Base-by-base conservation (phyloP, 2,797 vertebrate species). In the Mastacembelus armatus region DNA sequence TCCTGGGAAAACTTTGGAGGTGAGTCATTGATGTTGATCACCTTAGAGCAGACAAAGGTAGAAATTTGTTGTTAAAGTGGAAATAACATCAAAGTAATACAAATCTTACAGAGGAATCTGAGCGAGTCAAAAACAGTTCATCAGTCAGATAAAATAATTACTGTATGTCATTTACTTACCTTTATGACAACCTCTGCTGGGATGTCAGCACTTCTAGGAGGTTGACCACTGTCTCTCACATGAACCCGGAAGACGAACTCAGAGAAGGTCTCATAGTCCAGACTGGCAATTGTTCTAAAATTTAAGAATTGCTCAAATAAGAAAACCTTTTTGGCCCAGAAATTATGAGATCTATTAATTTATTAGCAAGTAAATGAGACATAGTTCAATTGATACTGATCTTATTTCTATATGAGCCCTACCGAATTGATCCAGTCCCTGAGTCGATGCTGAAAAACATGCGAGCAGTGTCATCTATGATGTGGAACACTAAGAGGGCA, bases 21-120 rank as follows among this genome's bases (percentile, higher is more conserved):
- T n/a, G 96, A 98, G 82, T 99, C 98, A 47, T 99, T 99, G 81
- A 98, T 94, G 89, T 99, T 98, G 66, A 96, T 87, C 59, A 99
- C 88, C 92, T 93, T 36, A 27, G 44, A 18, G 7, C 18, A 42
- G 29, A 51, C 4, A 7, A 4, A 45, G 15, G 22, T 3, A 50
- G 10, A 19, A 5, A 59, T 48, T 10, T 15, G n/a, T n/a, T 4
- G 24, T 50, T 14, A n/a, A 8, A 26, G 15, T 27, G 18, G 74
- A 52, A 78, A 69, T 51, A 43, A 52, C 6, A 18, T 39, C 33
- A 21, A 43, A 43, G 22, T n/a, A n/a, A n/a, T n/a, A n/a, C n/a
- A n/a, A n/a, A n/a, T n/a, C n/a, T 35, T 58, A 54, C 5, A 39
- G 10, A 27, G 7, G 35, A 63, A 56, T 43, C 21, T 57, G 61